Evolutionary conservation across 2,888 invertebrate genomes (phyloP).

Genomic region (Plebejus melissa): DNA sequence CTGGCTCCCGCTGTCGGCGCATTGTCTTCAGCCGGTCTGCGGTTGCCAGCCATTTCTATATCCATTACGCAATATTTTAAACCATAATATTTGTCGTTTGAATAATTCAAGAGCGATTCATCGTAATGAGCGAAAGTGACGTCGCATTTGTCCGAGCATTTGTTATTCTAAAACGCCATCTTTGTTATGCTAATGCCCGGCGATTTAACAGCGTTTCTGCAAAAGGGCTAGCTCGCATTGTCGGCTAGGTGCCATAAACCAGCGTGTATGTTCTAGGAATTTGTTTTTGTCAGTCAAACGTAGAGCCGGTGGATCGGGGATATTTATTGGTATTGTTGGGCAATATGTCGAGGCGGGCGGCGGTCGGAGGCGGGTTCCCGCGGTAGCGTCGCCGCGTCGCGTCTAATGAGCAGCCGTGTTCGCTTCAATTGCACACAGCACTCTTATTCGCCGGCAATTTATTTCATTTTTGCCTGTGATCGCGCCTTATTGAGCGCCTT

Average conservation of each 20-base stretch:
- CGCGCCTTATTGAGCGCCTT: slow-evolving; percentile 77
- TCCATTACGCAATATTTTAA: slow-evolving; percentile 28
- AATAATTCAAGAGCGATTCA: slow-evolving; percentile 28
- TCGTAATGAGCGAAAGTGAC: slow-evolving; percentile 68
- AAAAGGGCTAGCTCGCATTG: slow-evolving; percentile 57
- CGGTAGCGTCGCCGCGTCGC: slow-evolving; percentile 38
- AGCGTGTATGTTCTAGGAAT: slow-evolving; percentile 65
- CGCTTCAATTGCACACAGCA: slow-evolving; percentile 76
- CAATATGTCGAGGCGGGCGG: slow-evolving; percentile 36
- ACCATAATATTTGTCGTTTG: slow-evolving; percentile 24
- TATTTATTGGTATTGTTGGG: slow-evolving; percentile 47
- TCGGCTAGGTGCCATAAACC: slow-evolving; percentile 43
- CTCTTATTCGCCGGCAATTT: slow-evolving; percentile 77
- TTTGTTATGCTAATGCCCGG: slow-evolving; percentile 72
- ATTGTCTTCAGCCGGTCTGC: slow-evolving; percentile 61
- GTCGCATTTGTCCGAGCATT: slow-evolving; percentile 40
- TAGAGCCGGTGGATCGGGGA: slow-evolving; percentile 38
- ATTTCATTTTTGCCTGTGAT: slow-evolving; percentile 79
- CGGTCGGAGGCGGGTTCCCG: slow-evolving; percentile 34
- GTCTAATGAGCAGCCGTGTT: slow-evolving; percentile 78
- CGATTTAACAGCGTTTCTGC: slow-evolving; percentile 69
- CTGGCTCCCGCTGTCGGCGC: slow-evolving; percentile 54
- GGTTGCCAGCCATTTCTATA: slow-evolving; percentile 47
- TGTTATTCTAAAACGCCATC: slow-evolving; percentile 65
- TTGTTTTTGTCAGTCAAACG: slow-evolving; percentile 33